These are phyloP conservation scores for Corvus cornix DNA, from an alignment of 2,113 vertebrate species.

Conservation along the genomic window DNA sequence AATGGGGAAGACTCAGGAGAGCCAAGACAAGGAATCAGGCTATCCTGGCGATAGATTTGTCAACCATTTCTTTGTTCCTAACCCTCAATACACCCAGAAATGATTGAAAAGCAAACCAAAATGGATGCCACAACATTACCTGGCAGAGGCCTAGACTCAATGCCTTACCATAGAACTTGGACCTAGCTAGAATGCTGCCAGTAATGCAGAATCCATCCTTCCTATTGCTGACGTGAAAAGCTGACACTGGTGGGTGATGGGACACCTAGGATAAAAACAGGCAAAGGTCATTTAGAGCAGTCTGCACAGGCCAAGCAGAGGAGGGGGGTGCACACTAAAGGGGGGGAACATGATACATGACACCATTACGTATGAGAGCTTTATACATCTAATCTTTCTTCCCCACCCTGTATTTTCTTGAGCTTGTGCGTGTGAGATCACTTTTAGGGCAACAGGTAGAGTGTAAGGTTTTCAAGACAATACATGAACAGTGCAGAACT, in stretches of 20 bases:
- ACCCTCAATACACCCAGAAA: neutral
- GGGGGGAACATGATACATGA: neutral
- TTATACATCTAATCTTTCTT: neutral
- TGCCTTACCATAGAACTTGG: slow-evolving; percentile 92
- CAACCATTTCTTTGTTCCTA: neutral
- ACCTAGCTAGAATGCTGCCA: slow-evolving; percentile 92
- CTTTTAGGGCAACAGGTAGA: neutral
- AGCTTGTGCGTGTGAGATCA: neutral
- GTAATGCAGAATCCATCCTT: slow-evolving; percentile 93
- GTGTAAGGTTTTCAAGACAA: neutral
- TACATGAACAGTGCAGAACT: neutral
- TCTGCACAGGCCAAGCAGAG: neutral
- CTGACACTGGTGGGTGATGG: slow-evolving; percentile 94
- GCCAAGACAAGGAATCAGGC: neutral
- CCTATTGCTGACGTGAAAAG: slow-evolving; percentile 93
- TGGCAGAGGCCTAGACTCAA: neutral
- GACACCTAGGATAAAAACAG: slow-evolving; percentile 81
- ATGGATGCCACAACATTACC: neutral
- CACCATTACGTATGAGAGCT: neutral
- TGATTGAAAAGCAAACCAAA: neutral
- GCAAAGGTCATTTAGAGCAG: neutral
- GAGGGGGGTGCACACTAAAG: neutral
- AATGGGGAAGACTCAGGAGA: neutral
- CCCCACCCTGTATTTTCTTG: neutral
- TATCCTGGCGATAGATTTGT: neutral